Evolutionary conservation across 1,140 invertebrate genomes (phyloP).

Genomic region (Drosophila santomea): DNA sequence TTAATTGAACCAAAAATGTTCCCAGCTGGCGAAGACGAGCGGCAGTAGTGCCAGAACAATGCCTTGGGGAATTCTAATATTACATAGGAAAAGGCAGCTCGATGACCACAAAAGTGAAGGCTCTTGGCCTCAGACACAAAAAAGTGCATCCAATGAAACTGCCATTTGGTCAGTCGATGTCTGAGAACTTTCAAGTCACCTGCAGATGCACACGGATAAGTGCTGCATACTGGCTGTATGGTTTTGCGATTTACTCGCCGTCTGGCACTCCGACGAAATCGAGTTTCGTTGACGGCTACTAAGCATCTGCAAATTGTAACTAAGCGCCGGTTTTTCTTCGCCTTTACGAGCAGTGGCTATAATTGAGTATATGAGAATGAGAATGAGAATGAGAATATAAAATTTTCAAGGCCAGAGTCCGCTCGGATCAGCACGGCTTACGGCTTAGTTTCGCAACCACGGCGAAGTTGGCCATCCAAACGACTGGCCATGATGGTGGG

Average conservation of each 20-base stretch:
- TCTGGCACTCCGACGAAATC: constrained; percentile 51
- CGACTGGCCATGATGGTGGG: constrained; percentile 25
- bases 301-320: constrained; percentile 60
- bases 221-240: not conserved
- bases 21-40: constrained; percentile 20
- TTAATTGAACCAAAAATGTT: constrained; percentile 43
- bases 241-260: constrained; percentile 13
- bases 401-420: constrained; percentile 59
- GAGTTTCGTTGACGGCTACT: constrained; percentile 49
- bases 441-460: constrained; percentile 50
- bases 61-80: constrained; percentile 25
- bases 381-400: constrained; percentile 57
- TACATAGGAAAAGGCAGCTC: not conserved
- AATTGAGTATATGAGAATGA: constrained; percentile 56
- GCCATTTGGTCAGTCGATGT: constrained; percentile 42
- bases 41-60: constrained; percentile 39
- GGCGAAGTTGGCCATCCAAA: constrained; percentile 4
- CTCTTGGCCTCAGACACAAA: constrained; percentile 23
- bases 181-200: constrained; percentile 52
- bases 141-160: constrained; percentile 18
- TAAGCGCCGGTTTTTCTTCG: constrained; percentile 38
- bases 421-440: constrained; percentile 31
- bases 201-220: constrained; percentile 16
- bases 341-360: constrained; percentile 26
- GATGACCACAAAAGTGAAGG: constrained; percentile 48